phyloP scores from a whole-genome alignment of 2,113 vertebrate species.

The Murina feae region DNA sequence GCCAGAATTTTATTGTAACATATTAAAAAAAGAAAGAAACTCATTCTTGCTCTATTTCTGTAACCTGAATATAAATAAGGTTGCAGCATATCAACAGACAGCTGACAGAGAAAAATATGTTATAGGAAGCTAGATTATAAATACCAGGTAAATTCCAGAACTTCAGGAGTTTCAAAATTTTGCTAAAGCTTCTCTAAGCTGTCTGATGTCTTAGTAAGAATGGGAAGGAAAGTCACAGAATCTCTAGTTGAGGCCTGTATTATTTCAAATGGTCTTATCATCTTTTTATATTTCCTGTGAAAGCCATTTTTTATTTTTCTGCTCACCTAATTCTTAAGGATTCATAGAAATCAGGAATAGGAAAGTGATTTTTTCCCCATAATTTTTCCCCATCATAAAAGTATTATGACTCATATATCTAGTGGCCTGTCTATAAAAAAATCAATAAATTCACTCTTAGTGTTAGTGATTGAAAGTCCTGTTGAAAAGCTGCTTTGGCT shows the following conservation, averaged over 20 bases:
- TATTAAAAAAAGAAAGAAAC: not conserved
- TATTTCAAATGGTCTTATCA: not conserved
- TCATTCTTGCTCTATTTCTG: conserved; percentile 37
- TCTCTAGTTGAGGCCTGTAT: not conserved
- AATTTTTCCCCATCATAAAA: not conserved
- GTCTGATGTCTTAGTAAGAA: conserved; percentile 67
- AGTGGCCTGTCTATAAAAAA: not conserved
- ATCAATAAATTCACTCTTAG: not conserved
- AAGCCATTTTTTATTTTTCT: conserved; percentile 14
- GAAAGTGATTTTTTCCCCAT: not conserved
- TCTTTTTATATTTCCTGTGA: not conserved
- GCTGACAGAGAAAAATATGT: conserved; percentile 59
- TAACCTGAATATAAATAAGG: conserved; percentile 60
- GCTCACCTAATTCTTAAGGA: not conserved
- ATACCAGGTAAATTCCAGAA: conserved; percentile 77
- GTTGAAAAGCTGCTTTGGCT: conserved; percentile 11
- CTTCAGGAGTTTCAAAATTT: conserved; percentile 73
- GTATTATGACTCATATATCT: not conserved
- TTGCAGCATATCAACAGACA: conserved; percentile 69
- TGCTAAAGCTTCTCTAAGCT: conserved; percentile 73
- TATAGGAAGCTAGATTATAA: conserved; percentile 68
- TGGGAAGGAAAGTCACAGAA: not conserved
- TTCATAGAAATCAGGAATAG: not conserved
- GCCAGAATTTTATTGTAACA: conserved; percentile 52
- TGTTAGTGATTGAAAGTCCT: not conserved